phyloP scores from a whole-genome alignment of 2,113 vertebrate species.

The Tachysurus fulvidraco region DNA sequence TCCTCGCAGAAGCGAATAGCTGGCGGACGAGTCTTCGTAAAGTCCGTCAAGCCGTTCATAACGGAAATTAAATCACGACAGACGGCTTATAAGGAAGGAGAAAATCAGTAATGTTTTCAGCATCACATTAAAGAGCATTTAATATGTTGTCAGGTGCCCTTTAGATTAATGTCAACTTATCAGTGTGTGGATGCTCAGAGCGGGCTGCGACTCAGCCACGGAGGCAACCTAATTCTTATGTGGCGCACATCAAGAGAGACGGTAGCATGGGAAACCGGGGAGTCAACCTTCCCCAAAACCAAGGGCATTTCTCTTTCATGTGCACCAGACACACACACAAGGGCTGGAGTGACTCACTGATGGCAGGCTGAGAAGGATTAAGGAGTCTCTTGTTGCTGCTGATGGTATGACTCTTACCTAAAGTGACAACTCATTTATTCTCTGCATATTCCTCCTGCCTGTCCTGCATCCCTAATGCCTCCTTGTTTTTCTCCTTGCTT shows the following conservation, averaged over 20 bases:
- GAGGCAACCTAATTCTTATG: slow-evolving; percentile 43
- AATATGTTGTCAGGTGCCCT: slow-evolving; percentile 38
- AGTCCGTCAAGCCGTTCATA: slow-evolving; percentile 62
- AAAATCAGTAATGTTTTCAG: slow-evolving; percentile 50
- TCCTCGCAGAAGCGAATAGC: slow-evolving; percentile 61
- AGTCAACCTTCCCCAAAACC: slow-evolving; percentile 71
- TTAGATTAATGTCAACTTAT: slow-evolving; percentile 42
- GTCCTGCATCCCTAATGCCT: slow-evolving; percentile 68
- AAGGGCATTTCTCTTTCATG: slow-evolving; percentile 70
- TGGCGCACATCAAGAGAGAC: slow-evolving; percentile 52
- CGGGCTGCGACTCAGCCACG: neutral
- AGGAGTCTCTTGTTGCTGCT: slow-evolving; percentile 66
- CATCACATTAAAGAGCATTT: slow-evolving; percentile 36
- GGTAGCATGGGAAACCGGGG: slow-evolving; percentile 56
- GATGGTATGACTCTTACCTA: slow-evolving; percentile 73
- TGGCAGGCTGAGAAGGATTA: slow-evolving; percentile 69
- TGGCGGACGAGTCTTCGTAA: slow-evolving; percentile 61
- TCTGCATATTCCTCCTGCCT: slow-evolving; percentile 69
- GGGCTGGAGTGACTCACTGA: slow-evolving; percentile 66
- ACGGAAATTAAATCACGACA: slow-evolving; percentile 58
- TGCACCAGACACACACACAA: slow-evolving; percentile 63
- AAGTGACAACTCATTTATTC: slow-evolving; percentile 79
- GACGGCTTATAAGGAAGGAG: slow-evolving; percentile 54
- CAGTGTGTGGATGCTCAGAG: slow-evolving; percentile 28
- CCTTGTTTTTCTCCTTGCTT: slow-evolving; percentile 56